Evolutionary conservation across 1,140 invertebrate species (phyloP), one percentile per base, ranked within the genome.

Genomic region (Apis dorsata): DNA sequence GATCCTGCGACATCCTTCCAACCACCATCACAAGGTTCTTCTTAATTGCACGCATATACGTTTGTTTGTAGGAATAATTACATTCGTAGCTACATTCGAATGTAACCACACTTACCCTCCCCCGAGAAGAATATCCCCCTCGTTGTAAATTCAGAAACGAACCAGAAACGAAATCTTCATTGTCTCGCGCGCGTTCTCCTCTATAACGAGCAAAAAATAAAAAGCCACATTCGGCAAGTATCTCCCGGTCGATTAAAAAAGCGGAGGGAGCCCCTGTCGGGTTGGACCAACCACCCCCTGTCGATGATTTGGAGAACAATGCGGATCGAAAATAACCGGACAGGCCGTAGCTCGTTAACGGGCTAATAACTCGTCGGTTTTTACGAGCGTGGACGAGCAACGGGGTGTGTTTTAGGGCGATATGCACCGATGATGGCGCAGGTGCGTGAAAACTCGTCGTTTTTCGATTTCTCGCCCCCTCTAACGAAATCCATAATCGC

Each of bases 311-410:
- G 17, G 59, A n/a, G 70, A 73, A 87, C 85, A 87, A 79, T 86
- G 59, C 65, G 60, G 74, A 84, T 89, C 85, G 84, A 83, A 89
- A 89, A 83, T 88, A 89, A 81, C 84, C 74, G 79, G 72, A 83
- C 75, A 71, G 71, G 21, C 79, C 51, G 34, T 44, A 44, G 85
- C 76, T 90, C 84, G 81, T 90, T 89, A 89, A 89, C 88, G 89
- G 82, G 79, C 83, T 89, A 89, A 90, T 89, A 89, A 89, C 86
- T 89, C 88, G 78, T 90, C 88, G 82, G 83, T 81, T 90, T 44
- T 90, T 89, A 89, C 79, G 84, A 86, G 53, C 72, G 70, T 72
- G 78, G 81, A 81, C 34, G 84, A 77, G 74, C 79, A 79, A 80
- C 65, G 65, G 24, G 73, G 69, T 59, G 69, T 59, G 85, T 88